Percentiles rank a stretch among this genome's conserved stretches.
These are phyloP conservation scores for Microctonus aethiopoides DNA, from an alignment of 2,888 invertebrate genomes.

Conservation along the genomic window DNA sequence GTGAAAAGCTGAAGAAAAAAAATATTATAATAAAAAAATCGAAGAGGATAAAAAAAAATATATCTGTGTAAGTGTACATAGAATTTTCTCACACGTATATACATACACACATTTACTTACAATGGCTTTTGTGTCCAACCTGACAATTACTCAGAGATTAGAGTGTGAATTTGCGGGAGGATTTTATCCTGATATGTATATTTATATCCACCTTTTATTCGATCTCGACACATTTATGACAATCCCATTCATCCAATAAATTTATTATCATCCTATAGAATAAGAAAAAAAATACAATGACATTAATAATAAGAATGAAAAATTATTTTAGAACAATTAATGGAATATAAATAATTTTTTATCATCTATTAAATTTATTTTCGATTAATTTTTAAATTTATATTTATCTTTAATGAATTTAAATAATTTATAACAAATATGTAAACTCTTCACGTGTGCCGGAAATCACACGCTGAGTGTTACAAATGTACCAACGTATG, in stretches of 20 bases:
- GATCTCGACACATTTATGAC: conserved; percentile 40
- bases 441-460: neutral
- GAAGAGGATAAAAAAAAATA: conserved; percentile 4
- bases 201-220: neutral
- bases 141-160: conserved; percentile 66
- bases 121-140: conserved; percentile 30
- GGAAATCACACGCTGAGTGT: neutral
- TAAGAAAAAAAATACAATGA: no score
- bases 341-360: neutral
- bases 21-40: neutral
- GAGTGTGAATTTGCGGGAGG: conserved; percentile 62
- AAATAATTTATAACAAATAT: neutral
- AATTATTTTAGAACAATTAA: neutral
- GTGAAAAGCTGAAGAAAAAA: neutral
- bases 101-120: neutral
- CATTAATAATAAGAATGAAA: neutral
- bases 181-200: neutral
- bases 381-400: no score
- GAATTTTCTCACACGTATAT: no score
- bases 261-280: conserved; percentile 56
- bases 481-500: neutral
- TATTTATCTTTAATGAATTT: no score
- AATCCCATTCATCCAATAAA: conserved; percentile 47
- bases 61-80: conserved; percentile 2
- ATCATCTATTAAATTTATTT: no score